Evolutionary conservation across 2,888 invertebrate species (phyloP).

Genomic region (Tryphoninae sp.): DNA sequence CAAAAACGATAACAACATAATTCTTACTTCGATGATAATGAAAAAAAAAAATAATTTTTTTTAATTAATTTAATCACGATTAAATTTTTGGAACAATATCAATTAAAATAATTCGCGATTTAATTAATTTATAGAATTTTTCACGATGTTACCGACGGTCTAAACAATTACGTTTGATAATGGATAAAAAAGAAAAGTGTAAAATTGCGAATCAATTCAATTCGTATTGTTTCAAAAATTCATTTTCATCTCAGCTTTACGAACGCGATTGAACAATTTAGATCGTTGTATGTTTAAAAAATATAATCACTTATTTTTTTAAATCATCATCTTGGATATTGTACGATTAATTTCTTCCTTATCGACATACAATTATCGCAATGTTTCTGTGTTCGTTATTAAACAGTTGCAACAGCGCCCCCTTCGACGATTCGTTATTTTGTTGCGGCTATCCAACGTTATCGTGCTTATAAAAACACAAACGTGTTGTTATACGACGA

Average conservation of each 20-base stretch:
- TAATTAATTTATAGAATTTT: no score
- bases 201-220: no score
- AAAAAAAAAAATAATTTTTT: neutral
- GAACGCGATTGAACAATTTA: neutral
- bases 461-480: conserved; percentile 9
- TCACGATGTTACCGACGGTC: no score
- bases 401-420: conserved; percentile 23
- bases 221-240: no score
- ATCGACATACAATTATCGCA: neutral
- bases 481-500: no score
- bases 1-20: neutral
- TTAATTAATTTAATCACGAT: neutral
- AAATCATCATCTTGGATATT: no score
- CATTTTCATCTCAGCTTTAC: no score
- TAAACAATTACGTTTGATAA: no score
- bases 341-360: neutral
- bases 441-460: conserved; percentile 18
- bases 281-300: neutral
- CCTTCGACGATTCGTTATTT: conserved; percentile 6
- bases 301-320: neutral
- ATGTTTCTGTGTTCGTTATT: neutral
- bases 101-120: no score
- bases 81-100: neutral
- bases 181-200: no score
- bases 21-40: neutral